A percentile compares a stretch with the other conserved stretches of the same genome.
These are phyloP conservation scores for Nyctalus aviator DNA, from an alignment of 2,797 vertebrate species.

Conservation along the genomic window DNA sequence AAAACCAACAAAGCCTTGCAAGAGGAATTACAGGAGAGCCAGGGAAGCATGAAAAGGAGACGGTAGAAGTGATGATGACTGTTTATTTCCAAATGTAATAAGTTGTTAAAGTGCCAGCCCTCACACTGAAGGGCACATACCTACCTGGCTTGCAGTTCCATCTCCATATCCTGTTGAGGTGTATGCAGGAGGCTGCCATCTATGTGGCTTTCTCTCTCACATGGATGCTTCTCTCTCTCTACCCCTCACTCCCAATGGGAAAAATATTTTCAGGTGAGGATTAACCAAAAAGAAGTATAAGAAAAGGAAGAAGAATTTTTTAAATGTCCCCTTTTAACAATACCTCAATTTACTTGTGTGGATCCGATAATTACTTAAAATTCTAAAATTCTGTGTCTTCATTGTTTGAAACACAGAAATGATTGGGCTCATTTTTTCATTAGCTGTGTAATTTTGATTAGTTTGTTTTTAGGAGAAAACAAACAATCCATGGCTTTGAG, in stretches of 20 bases:
- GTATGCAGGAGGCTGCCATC: no score
- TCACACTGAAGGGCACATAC: no score
- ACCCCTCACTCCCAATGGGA: no score
- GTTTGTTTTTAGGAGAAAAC: conserved; percentile 25
- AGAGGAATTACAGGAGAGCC: neutral
- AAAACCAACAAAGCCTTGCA: neutral
- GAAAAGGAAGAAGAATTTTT: neutral
- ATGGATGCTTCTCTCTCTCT: no score
- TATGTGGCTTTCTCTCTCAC: no score
- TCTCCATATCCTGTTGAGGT: no score
- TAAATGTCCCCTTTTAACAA: neutral
- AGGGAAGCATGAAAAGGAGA: neutral
- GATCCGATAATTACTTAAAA: neutral
- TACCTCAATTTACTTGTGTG: neutral
- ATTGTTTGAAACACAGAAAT: neutral
- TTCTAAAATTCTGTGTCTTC: neutral
- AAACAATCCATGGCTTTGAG: neutral
- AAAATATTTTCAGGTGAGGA: no score
- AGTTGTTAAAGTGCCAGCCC: neutral
- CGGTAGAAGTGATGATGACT: neutral
- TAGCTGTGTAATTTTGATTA: neutral
- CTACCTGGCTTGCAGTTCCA: no score
- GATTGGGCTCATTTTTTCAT: neutral
- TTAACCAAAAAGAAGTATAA: no score
- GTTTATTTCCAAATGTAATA: neutral